These are phyloP conservation scores for Ardeotis arabs DNA, from an alignment of 2,113 vertebrate species.

Conservation along the genomic window DNA sequence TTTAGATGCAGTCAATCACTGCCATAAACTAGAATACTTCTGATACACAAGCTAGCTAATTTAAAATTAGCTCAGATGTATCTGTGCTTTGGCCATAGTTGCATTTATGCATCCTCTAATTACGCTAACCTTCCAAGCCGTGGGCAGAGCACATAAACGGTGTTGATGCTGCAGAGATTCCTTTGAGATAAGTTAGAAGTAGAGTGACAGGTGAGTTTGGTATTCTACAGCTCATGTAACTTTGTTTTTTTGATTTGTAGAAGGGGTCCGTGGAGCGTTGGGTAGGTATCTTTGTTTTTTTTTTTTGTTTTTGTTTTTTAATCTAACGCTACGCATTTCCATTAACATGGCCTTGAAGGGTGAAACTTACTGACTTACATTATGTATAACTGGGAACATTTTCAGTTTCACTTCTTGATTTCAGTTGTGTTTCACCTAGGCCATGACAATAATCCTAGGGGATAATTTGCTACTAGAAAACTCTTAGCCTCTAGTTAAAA, in stretches of 20 bases:
- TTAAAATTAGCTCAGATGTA: neutral
- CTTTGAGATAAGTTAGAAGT: conserved; percentile 11
- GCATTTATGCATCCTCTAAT: neutral
- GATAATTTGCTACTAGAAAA: neutral
- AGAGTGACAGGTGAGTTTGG: conserved; percentile 48
- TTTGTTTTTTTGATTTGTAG: conserved; percentile 71
- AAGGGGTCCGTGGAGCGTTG: conserved; percentile 68
- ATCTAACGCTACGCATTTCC: conserved; percentile 26
- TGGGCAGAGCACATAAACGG: neutral
- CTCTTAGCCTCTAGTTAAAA: neutral
- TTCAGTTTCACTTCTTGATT: conserved; percentile 31
- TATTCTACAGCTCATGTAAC: conserved; percentile 57
- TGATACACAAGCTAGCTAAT: neutral
- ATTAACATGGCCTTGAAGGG: conserved; percentile 42
- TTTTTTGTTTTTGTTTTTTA: neutral
- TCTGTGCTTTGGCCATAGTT: neutral
- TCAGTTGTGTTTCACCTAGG: conserved; percentile 61
- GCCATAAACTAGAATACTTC: neutral
- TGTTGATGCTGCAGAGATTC: neutral
- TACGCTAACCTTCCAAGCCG: neutral
- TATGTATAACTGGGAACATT: conserved; percentile 23
- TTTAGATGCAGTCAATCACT: neutral
- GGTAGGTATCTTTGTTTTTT: conserved; percentile 36
- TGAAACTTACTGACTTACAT: conserved; percentile 39
- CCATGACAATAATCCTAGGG: neutral